phyloP scores from a whole-genome alignment of 2,113 vertebrate genomes.

The Cyanocitta stelleri region DNA sequence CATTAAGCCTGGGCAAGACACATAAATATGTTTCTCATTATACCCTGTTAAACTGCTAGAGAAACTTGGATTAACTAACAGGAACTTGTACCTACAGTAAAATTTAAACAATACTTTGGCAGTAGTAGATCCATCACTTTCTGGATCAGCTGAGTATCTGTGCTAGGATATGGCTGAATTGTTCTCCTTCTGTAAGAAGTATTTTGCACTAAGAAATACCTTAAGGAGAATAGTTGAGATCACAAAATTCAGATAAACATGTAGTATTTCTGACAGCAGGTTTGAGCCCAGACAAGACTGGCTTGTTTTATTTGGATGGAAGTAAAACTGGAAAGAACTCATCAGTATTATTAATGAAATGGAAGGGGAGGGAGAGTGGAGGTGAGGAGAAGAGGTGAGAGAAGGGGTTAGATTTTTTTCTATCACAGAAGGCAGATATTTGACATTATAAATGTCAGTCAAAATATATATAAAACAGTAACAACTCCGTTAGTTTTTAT shows the following conservation, averaged over 20 bases:
- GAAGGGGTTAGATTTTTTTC: neutral
- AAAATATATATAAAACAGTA: neutral
- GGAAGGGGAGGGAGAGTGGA: fast-evolving
- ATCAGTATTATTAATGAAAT: neutral
- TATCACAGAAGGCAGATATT: neutral
- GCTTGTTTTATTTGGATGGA: neutral
- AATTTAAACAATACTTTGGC: neutral
- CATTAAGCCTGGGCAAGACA: neutral
- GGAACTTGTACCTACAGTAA: neutral
- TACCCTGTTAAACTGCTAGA: neutral
- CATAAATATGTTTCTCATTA: neutral
- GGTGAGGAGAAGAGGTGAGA: neutral
- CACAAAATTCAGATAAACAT: neutral
- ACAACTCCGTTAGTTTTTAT: neutral
- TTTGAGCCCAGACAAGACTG: neutral
- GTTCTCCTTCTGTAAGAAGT: neutral
- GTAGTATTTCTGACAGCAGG: neutral
- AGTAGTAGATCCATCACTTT: neutral
- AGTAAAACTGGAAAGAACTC: neutral
- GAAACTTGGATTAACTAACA: neutral
- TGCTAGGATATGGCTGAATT: neutral
- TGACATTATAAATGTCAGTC: neutral
- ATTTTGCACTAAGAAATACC: neutral
- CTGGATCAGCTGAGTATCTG: neutral
- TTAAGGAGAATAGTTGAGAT: neutral